Evolutionary conservation across 2,113 vertebrate species (phyloP).

Genomic region (Poicephalus gulielmi): DNA sequence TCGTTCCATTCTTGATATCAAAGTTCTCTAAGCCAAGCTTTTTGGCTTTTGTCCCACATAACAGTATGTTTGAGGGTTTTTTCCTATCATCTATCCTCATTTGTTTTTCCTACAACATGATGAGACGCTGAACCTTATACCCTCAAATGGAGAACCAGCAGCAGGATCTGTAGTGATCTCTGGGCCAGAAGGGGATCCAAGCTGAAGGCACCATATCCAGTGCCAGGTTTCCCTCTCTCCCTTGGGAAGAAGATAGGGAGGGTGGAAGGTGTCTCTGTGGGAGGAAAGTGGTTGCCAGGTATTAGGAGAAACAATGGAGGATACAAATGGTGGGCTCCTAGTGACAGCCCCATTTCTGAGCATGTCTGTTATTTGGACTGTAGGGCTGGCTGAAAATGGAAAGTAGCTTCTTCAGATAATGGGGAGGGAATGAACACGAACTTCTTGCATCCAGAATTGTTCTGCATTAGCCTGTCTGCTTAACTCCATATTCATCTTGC

Average conservation of each 20-base stretch:
- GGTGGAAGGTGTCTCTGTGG: background rate
- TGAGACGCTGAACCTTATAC: background rate
- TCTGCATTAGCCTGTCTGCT: background rate
- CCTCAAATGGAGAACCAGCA: background rate
- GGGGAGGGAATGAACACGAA: background rate
- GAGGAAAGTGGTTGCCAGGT: background rate
- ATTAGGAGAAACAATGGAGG: background rate
- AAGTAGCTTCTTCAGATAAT: background rate
- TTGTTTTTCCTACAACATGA: rapidly evolving
- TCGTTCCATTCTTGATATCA: background rate
- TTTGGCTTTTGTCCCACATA: background rate
- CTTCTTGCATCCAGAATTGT: background rate
- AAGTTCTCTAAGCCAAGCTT: background rate
- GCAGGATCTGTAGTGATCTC: background rate
- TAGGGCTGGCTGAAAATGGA: background rate
- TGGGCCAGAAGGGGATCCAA: background rate
- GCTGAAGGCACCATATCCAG: background rate
- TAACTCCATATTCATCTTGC: background rate
- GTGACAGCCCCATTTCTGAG: background rate
- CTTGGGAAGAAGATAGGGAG: background rate
- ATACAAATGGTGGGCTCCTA: background rate
- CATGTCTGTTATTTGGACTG: background rate
- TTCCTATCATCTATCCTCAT: background rate
- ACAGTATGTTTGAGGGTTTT: background rate
- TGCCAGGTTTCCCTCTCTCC: background rate